A percentile compares a stretch with the other conserved stretches of the same genome.
phyloP scores from a whole-genome alignment of 2,113 vertebrate species.

The Ursus arctos region DNA sequence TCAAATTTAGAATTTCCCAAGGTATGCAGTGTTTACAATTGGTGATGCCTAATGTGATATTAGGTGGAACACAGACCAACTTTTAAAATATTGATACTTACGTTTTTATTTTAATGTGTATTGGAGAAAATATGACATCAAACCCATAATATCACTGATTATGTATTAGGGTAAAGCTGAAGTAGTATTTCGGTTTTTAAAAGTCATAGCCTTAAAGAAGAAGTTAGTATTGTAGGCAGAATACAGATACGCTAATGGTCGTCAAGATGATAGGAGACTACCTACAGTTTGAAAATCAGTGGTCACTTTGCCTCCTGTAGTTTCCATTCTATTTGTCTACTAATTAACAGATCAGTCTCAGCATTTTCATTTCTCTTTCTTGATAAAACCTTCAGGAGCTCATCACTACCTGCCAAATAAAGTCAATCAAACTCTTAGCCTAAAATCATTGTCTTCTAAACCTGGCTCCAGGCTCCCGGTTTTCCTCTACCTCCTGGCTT shows the following conservation, averaged over 20 bases:
- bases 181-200: background rate
- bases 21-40: background rate
- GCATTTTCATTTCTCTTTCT: background rate
- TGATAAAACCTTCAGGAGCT: background rate
- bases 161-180: background rate
- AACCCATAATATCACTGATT: background rate
- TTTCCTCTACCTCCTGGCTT: background rate
- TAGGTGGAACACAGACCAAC: background rate
- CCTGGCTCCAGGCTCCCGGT: background rate
- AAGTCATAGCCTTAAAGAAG: background rate
- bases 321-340: background rate
- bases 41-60: background rate
- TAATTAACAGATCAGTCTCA: background rate
- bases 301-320: background rate
- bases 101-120: background rate
- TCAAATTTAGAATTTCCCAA: slow-evolving; percentile 8
- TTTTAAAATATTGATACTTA: background rate
- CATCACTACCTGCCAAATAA: background rate
- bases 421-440: background rate
- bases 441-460: background rate
- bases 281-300: background rate
- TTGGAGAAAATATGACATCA: background rate
- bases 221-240: background rate
- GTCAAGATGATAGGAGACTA: background rate
- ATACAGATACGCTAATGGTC: background rate